Evolutionary conservation across 37 sponge, comb jelly and placozoan genomes (phyloP), one percentile per base, ranked within the genome.

Genomic region (Lycopodina hypogea): DNA sequence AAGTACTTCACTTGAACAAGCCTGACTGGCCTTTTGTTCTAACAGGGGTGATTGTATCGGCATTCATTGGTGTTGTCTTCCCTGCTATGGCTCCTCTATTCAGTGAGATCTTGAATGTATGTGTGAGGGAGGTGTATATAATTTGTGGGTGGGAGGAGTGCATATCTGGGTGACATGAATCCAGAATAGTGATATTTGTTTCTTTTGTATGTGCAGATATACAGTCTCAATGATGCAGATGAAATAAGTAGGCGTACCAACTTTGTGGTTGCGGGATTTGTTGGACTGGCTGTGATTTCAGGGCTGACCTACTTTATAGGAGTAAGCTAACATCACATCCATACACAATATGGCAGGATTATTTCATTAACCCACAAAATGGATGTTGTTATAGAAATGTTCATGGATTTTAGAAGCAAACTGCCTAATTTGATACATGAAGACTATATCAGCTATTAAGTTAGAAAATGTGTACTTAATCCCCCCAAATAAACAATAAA

Each of bases 11-110:
- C 11, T 61, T 94, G 52, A 94, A 94, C 75, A 33, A 28, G 18
- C 93, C 92, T 15, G 95, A 94, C 53, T 94, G 92, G 93, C 56
- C 56, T 30, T 45, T 89, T 29, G 87, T 94, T 34, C 39, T 91
- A n/a, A 19, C 56, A 0, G 95, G 95, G 18, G 65, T 82, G 21
- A 34, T 94, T 2, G 32, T 23, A 0, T 81, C 93, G 34, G 81
- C 71, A 57, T 45, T 79, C 26, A 17, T 82, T 28, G 95, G 95
- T 1, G 66, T 53, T 9, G 36, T 88, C 48, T 86, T 92, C 32
- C 95, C 95, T 56, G 11, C 72, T 26, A 59, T 94, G 61, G 71
- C 95, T 4, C 84, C 92, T 24, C 58, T 91, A 67, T 85, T 91
- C 81, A 78, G 86, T 50, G 56, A 57, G 0, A 50, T 88, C 22